A percentile compares a stretch with the other conserved stretches of the same genome.
Evolutionary conservation across 2,113 vertebrate genomes (phyloP).

Genomic region (Steatornis caripensis): DNA sequence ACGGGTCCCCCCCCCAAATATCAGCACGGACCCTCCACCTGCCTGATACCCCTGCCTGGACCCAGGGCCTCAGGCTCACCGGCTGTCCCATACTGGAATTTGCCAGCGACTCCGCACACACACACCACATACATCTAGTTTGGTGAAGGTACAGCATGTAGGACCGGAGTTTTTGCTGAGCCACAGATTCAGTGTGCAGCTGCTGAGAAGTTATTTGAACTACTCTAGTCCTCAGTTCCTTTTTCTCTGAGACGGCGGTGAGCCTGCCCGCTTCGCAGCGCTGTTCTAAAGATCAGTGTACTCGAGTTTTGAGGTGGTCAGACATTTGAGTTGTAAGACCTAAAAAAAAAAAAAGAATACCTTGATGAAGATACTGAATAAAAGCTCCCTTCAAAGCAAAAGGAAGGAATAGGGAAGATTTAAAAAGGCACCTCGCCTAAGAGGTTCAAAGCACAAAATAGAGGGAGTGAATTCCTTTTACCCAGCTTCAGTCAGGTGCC

Average conservation of each 20-base stretch:
- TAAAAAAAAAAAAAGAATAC: neutral
- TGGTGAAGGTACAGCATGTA: neutral
- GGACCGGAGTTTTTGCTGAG: neutral
- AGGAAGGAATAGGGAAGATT: neutral
- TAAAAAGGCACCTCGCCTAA: neutral
- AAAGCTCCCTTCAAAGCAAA: constrained; percentile 24
- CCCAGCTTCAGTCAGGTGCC: neutral
- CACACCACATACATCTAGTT: accelerated
- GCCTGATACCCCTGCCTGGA: neutral
- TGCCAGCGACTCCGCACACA: neutral
- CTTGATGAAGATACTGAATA: neutral
- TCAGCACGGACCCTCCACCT: accelerated
- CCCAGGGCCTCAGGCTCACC: accelerated
- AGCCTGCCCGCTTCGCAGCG: neutral
- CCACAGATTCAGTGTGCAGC: neutral
- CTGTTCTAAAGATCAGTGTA: neutral
- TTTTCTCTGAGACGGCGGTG: neutral
- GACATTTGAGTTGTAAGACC: neutral
- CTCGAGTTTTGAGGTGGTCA: neutral
- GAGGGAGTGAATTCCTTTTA: neutral
- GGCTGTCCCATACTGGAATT: neutral
- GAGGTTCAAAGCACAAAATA: neutral
- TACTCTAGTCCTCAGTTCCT: neutral
- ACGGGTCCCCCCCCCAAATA: accelerated
- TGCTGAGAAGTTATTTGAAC: neutral